Conservation (phyloP, 2,797 vertebrate genomes). For the Gila robusta region DNA sequence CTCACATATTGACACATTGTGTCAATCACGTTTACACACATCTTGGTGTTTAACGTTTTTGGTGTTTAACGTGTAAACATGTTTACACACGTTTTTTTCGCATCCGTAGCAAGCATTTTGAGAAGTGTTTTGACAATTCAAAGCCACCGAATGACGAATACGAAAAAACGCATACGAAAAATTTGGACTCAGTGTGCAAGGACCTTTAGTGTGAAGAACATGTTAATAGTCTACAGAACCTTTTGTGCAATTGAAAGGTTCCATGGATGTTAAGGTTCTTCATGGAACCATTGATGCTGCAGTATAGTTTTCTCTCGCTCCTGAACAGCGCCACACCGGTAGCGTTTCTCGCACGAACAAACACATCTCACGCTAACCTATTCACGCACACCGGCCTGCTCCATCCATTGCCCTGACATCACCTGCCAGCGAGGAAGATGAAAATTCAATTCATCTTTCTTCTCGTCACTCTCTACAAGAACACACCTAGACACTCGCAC, state of each 20-base stretch:
- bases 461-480: conserved; percentile 30
- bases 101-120: too few relatives aligned
- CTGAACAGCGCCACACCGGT: neutral
- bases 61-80: too few relatives aligned
- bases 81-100: too few relatives aligned
- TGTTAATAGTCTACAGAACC: too few relatives aligned
- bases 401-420: conserved; percentile 44
- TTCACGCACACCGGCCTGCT: conserved; percentile 47
- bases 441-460: conserved; percentile 51
- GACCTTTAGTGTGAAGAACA: too few relatives aligned
- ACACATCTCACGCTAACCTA: conserved; percentile 3
- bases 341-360: conserved; percentile 5
- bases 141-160: too few relatives aligned
- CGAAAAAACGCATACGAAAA: too few relatives aligned
- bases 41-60: too few relatives aligned
- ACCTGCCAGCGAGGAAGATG: conserved; percentile 38
- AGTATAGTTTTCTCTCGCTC: neutral
- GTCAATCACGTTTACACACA: too few relatives aligned
- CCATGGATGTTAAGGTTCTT: neutral
- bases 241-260: neutral
- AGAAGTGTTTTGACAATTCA: too few relatives aligned
- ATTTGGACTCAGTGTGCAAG: too few relatives aligned
- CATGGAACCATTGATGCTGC: neutral
- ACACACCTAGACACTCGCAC: neutral
- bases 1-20: too few relatives aligned